These are phyloP conservation scores for Archips xylosteana DNA, from an alignment of 2,888 invertebrate genomes.

Conservation along the genomic window DNA sequence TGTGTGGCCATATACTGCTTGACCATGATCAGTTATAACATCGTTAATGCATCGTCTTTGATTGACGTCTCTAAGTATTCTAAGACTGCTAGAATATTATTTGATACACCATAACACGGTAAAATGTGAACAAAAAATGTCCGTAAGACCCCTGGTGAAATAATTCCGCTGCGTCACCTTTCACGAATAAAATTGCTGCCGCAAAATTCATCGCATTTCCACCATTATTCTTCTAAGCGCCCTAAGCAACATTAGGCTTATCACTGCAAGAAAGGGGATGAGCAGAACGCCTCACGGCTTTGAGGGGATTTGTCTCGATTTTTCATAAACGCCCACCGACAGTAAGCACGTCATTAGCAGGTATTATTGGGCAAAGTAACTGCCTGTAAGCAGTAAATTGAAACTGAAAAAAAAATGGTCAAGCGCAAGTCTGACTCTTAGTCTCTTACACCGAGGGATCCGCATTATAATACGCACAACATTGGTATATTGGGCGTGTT, in stretches of 20 bases:
- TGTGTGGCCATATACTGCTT: too few relatives aligned
- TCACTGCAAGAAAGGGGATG: slow-evolving; percentile 19
- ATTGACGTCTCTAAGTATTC: too few relatives aligned
- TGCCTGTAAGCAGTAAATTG: background rate
- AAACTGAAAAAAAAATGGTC: background rate
- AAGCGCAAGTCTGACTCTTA: too few relatives aligned
- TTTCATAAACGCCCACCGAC: slow-evolving; percentile 12
- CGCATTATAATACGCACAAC: too few relatives aligned
- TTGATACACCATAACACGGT: background rate
- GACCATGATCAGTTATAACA: too few relatives aligned
- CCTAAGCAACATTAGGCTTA: slow-evolving; percentile 31
- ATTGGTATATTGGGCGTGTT: too few relatives aligned
- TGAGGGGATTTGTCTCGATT: slow-evolving; percentile 25
- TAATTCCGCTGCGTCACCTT: slow-evolving; percentile 9
- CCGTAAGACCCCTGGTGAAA: background rate
- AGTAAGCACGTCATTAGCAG: slow-evolving; percentile 8
- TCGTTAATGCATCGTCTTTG: too few relatives aligned
- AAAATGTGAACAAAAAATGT: background rate
- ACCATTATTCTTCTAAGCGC: slow-evolving; percentile 16
- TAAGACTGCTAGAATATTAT: background rate
- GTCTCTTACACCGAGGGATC: too few relatives aligned
- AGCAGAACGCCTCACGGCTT: slow-evolving; percentile 11
- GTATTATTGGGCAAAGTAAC: slow-evolving; percentile 3
- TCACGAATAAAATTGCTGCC: slow-evolving; percentile 1
- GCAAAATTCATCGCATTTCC: slow-evolving; percentile 7